Conservation (phyloP, 2,888 invertebrate genomes). For the Lasioglossum lativentre region DNA sequence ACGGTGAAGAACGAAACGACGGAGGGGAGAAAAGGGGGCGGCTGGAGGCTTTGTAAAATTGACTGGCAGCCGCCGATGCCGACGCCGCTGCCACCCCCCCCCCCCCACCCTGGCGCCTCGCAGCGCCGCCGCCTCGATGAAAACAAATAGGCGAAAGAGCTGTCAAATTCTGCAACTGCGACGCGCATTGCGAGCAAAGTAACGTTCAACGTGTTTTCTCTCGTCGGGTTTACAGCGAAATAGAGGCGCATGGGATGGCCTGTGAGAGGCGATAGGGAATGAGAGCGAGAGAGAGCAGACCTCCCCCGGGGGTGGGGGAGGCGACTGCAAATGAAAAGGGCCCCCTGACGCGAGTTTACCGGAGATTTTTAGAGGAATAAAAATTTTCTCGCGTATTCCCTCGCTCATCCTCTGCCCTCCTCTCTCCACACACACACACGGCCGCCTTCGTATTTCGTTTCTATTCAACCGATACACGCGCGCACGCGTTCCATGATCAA, state of each 20-base stretch:
- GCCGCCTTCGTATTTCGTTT: not conserved
- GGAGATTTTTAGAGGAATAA: constrained; percentile 29
- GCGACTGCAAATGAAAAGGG: constrained; percentile 36
- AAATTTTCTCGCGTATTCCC: constrained; percentile 25
- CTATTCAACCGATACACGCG: not conserved
- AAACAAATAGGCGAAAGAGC: constrained; percentile 50
- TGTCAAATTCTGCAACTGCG: constrained; percentile 39
- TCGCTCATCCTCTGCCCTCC: not conserved
- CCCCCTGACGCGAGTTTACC: constrained; percentile 18
- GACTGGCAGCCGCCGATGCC: constrained; percentile 33
- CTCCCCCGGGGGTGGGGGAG: not conserved
- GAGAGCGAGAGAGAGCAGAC: not conserved
- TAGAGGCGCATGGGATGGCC: not conserved
- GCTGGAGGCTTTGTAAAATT: constrained; percentile 54
- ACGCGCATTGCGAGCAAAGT: constrained; percentile 13
- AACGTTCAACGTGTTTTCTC: constrained; percentile 26
- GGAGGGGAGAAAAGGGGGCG: not conserved
- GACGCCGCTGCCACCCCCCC: too few species aligned
- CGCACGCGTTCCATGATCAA: not conserved
- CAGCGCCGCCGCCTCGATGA: constrained; percentile 14
- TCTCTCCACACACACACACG: too few species aligned
- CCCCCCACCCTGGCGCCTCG: constrained; percentile 17
- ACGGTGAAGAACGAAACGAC: not conserved
- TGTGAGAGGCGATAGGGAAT: not conserved
- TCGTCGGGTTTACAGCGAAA: not conserved